phyloP scores from a whole-genome alignment of 1,140 invertebrate species.

The Subanguina moxae region DNA sequence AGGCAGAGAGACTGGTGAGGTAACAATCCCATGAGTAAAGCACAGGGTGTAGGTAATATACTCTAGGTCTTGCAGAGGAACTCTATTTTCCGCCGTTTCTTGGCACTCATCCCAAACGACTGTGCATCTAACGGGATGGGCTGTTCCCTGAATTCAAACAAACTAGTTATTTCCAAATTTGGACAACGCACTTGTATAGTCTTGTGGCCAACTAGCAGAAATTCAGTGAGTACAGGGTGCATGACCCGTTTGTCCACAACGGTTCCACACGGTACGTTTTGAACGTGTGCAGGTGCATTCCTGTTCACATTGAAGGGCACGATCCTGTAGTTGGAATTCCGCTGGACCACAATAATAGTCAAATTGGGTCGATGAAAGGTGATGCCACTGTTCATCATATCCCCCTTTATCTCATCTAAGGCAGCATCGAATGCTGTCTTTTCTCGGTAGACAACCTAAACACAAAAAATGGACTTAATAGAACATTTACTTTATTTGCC shows the following conservation, averaged over 20 bases:
- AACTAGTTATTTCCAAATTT: not conserved
- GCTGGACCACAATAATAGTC: slow-evolving; percentile 8
- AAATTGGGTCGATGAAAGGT: not conserved
- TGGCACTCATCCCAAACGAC: not conserved
- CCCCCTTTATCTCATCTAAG: not conserved
- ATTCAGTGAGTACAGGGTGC: not conserved
- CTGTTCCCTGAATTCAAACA: slow-evolving; percentile 7
- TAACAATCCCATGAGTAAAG: slow-evolving; percentile 14
- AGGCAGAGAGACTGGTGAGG: slow-evolving; percentile 19
- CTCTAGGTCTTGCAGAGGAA: not conserved
- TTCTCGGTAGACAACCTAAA: not conserved
- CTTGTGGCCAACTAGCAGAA: slow-evolving; percentile 8
- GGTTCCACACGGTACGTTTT: slow-evolving; percentile 2
- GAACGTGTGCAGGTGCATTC: not conserved
- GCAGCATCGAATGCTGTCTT: not conserved
- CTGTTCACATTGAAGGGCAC: slow-evolving; percentile 8
- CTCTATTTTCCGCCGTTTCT: not conserved
- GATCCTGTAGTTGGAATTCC: slow-evolving; percentile 7
- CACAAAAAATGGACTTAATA: no score
- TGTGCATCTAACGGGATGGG: slow-evolving; percentile 4
- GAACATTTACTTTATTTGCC: no score
- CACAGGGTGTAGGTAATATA: slow-evolving; percentile 1
- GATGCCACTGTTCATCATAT: not conserved
- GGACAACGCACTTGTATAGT: slow-evolving; percentile 5
- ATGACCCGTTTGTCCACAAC: slow-evolving; percentile 8